Evolutionary conservation across 2,113 vertebrate genomes (phyloP), one percentile per base, ranked within the genome.

Genomic region (Agapornis roseicollis): DNA sequence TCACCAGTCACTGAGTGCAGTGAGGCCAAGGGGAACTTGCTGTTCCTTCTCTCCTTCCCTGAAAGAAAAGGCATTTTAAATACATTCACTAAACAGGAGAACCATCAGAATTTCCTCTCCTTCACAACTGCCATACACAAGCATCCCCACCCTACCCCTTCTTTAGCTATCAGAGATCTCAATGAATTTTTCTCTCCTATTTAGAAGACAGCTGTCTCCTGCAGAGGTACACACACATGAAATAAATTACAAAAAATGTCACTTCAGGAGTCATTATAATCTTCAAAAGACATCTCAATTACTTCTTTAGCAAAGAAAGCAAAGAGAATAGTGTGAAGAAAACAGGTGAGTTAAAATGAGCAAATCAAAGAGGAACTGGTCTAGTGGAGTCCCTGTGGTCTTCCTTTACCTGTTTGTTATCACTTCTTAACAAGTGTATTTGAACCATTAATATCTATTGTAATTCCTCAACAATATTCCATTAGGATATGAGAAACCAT

Each of bases 401-500:
- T 87, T 87, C 79, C 71, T 72, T 96, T 85, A 73, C 33, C 44
- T 88, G 73, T 94, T 89, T 86, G 39, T 81, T 94, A 79, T 77
- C 72, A 79, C 24, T 89, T 93, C 65, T 52, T 66, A 63, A 70
- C 44, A 74, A 90, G 61, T 35, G 50, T 72, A 37, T 68, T 95
- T 79, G 69, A 93, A 83, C 35, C 31, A 58, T 35, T 92, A 84
- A 65, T 18, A 28, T 76, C 65, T 86, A 79, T 46, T 84, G 27
- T n/a, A 90, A 94, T 88, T 94, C 60, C 80, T 85, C 80, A 81
- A 31, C 56, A 93, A 79, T 72, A 90, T 78, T 92, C 61, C 76
- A 86, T 84, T 56, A 93, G 56, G 77, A 89, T 90, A 53, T 22
- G 80, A 90, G 90, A 96, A 97, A 81, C 47, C 44, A 85, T 87